Evolutionary conservation across 2,797 vertebrate species (phyloP).

Genomic region (Lepidocolaptes lacrymiger): DNA sequence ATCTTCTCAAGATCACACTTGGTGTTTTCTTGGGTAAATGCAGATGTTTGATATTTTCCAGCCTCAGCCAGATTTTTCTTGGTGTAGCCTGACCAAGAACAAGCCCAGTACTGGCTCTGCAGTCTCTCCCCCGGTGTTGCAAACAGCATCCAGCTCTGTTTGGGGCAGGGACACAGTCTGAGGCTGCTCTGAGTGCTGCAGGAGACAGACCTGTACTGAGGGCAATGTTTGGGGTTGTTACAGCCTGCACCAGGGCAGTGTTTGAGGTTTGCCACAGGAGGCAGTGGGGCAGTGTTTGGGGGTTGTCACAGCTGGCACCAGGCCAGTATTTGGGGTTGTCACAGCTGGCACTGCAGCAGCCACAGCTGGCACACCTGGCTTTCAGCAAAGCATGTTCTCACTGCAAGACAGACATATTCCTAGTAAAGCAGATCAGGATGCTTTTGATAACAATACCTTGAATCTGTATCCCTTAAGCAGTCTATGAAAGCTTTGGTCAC

Average conservation of each 20-base stretch:
- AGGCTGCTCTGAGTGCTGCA: too few relatives aligned
- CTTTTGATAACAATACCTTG: neutral
- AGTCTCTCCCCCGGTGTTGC: neutral
- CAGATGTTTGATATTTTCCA: neutral
- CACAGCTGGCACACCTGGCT: too few relatives aligned
- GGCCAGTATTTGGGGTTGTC: too few relatives aligned
- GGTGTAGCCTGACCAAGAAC: neutral
- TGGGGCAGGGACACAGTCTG: too few relatives aligned
- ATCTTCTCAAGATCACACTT: neutral
- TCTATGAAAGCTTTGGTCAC: neutral
- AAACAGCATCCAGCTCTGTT: neutral
- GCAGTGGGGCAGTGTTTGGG: too few relatives aligned
- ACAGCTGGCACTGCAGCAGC: too few relatives aligned
- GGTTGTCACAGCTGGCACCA: too few relatives aligned
- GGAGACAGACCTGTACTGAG: too few relatives aligned
- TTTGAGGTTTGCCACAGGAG: too few relatives aligned
- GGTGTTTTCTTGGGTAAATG: neutral
- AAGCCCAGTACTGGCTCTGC: neutral
- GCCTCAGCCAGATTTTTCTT: neutral
- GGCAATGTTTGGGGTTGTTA: too few relatives aligned
- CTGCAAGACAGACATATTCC: neutral
- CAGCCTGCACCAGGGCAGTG: too few relatives aligned
- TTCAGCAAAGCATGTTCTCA: rapidly evolving
- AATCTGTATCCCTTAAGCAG: neutral
- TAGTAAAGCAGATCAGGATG: neutral